A percentile compares a stretch with the other conserved stretches of the same genome.
Conservation (phyloP, 2,797 vertebrate species). For the Monodelphis domestica region DNA sequence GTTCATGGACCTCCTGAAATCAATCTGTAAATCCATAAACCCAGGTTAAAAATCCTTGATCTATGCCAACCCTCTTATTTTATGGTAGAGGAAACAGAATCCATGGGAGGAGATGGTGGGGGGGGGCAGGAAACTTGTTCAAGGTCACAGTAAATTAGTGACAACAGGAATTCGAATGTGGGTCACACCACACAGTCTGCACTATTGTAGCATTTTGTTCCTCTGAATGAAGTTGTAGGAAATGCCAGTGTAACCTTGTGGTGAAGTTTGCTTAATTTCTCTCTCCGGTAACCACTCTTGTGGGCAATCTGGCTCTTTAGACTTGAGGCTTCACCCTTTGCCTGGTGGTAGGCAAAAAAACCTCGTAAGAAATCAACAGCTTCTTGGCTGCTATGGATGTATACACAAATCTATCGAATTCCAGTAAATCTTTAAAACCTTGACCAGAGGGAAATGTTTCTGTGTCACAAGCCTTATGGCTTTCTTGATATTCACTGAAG, state of each 20-base stretch:
- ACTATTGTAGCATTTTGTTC: neutral
- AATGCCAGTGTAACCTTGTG: neutral
- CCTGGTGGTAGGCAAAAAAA: neutral
- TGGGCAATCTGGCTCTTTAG: neutral
- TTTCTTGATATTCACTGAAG: neutral
- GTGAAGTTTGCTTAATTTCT: neutral
- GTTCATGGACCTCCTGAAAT: neutral
- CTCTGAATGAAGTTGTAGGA: neutral
- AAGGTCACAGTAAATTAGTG: neutral
- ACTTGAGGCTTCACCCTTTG: neutral
- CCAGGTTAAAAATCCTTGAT: neutral
- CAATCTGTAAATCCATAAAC: neutral
- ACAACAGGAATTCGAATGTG: neutral
- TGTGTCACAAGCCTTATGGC: neutral
- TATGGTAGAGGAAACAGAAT: neutral
- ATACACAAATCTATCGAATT: neutral
- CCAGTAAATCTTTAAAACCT: neutral
- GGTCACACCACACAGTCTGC: neutral
- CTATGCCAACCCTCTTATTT: neutral
- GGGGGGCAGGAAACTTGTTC: neutral
- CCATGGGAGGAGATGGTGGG: neutral
- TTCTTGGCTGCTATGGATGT: neutral
- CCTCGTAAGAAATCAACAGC: neutral
- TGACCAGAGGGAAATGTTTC: neutral
- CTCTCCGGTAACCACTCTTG: neutral